Evolutionary conservation across 2,888 invertebrate species (phyloP).

Genomic region (Lysandra bellargus): DNA sequence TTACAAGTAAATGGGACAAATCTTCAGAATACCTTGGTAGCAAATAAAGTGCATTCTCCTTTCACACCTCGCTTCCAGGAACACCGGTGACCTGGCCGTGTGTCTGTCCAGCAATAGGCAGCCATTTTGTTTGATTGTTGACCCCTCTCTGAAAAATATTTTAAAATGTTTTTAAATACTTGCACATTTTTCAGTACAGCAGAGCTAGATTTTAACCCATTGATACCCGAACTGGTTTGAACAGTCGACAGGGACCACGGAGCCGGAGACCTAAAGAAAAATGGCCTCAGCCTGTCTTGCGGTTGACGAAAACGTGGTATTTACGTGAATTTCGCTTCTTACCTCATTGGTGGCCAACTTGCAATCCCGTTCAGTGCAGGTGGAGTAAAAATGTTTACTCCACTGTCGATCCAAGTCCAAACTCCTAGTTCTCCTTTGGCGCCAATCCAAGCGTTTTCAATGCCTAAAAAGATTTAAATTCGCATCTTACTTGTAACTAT

Average conservation of each 20-base stretch:
- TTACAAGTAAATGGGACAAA: not conserved
- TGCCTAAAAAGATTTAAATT: constrained; percentile 50
- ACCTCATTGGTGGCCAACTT: constrained; percentile 69
- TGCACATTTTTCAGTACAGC: too few species aligned
- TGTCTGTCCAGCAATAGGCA: constrained; percentile 76
- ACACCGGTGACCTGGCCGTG: constrained; percentile 60
- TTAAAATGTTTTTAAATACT: not conserved
- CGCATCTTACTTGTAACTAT: not conserved
- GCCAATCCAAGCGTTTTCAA: constrained; percentile 78
- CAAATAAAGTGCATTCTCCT: constrained; percentile 76
- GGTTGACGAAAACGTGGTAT: too few species aligned
- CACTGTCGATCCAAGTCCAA: constrained; percentile 73
- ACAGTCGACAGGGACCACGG: too few species aligned
- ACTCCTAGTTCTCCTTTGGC: constrained; percentile 63
- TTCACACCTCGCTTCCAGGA: constrained; percentile 73
- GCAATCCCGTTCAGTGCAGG: constrained; percentile 47
- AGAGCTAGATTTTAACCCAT: too few species aligned
- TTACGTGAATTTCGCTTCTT: constrained; percentile 14
- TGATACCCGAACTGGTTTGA: too few species aligned
- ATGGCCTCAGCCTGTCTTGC: too few species aligned
- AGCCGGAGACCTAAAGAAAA: too few species aligned
- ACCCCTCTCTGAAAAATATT: constrained; percentile 50
- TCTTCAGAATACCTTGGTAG: constrained; percentile 57
- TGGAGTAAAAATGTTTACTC: constrained; percentile 57
- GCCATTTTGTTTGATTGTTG: constrained; percentile 61